These are phyloP conservation scores for Holothuria leucospilota DNA, from an alignment of 53 echinoderm and acorn worm species.

Conservation along the genomic window DNA sequence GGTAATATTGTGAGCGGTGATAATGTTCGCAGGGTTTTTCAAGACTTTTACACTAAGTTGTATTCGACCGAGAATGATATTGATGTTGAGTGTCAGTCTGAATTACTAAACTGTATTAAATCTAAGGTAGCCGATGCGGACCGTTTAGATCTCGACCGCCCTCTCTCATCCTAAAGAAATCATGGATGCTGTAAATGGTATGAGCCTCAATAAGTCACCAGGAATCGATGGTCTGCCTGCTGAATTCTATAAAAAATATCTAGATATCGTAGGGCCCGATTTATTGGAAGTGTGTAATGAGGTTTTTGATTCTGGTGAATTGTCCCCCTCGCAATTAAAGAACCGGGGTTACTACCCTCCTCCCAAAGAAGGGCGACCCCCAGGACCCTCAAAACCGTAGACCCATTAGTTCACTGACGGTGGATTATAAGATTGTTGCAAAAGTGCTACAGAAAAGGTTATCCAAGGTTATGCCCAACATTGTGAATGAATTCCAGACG, in stretches of 20 bases:
- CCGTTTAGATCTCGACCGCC: too few relatives aligned
- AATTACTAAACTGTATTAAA: too few relatives aligned
- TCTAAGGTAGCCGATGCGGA: too few relatives aligned
- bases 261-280: conserved; percentile 44
- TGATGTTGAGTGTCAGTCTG: too few relatives aligned
- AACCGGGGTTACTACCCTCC: conserved; percentile 55
- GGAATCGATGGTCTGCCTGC: conserved; percentile 57
- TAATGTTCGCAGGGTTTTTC: neutral
- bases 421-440: conserved; percentile 69
- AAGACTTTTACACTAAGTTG: too few relatives aligned
- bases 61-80: too few relatives aligned
- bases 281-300: conserved; percentile 29
- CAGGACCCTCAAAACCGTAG: conserved; percentile 55
- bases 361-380: conserved; percentile 61
- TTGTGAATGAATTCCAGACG: conserved; percentile 43
- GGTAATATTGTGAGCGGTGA: neutral
- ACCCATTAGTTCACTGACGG: conserved; percentile 56
- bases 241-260: conserved; percentile 54
- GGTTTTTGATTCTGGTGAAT: neutral
- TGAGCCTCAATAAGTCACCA: conserved; percentile 49
- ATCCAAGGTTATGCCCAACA: neutral
- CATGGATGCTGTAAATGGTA: neutral
- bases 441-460: conserved; percentile 48
- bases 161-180: neutral
- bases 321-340: conserved; percentile 44